Evolutionary conservation across 2,888 invertebrate species (phyloP).

Genomic region (Leptopilina syphax): DNA sequence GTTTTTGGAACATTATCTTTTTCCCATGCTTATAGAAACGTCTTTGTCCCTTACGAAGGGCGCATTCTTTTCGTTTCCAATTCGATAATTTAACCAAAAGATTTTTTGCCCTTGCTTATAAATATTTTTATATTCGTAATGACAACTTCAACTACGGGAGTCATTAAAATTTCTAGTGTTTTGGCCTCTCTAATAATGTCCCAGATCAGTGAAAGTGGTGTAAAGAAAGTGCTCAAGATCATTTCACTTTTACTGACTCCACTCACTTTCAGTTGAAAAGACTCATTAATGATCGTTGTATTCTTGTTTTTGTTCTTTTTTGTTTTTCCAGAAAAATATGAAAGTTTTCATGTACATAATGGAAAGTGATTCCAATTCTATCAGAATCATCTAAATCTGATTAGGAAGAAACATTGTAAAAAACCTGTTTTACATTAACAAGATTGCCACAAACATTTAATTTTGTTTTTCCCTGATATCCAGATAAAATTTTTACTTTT

Average conservation of each 20-base stretch:
- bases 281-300: neutral
- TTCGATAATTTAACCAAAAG: neutral
- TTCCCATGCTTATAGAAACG: neutral
- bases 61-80: neutral
- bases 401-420: too few relatives aligned
- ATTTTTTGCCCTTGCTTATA: neutral
- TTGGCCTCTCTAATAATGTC: conserved; percentile 25
- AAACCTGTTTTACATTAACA: too few relatives aligned
- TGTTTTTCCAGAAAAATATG: neutral
- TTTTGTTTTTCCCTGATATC: too few relatives aligned
- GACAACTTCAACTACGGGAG: neutral
- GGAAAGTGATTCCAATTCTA: conserved; percentile 15
- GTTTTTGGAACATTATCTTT: conserved; percentile 33
- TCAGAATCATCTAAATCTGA: too few relatives aligned
- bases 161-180: conserved; percentile 4
- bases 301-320: neutral
- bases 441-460: too few relatives aligned
- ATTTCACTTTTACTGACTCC: conserved; percentile 30
- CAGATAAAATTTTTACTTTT: too few relatives aligned
- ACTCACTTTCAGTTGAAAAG: conserved; percentile 28
- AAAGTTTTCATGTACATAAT: neutral
- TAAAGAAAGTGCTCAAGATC: conserved; percentile 23
- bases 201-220: conserved; percentile 40
- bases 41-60: conserved; percentile 36
- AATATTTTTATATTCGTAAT: neutral